Evolutionary conservation across 1,140 invertebrate genomes (phyloP).

Genomic region (Liolophura sinensis): DNA sequence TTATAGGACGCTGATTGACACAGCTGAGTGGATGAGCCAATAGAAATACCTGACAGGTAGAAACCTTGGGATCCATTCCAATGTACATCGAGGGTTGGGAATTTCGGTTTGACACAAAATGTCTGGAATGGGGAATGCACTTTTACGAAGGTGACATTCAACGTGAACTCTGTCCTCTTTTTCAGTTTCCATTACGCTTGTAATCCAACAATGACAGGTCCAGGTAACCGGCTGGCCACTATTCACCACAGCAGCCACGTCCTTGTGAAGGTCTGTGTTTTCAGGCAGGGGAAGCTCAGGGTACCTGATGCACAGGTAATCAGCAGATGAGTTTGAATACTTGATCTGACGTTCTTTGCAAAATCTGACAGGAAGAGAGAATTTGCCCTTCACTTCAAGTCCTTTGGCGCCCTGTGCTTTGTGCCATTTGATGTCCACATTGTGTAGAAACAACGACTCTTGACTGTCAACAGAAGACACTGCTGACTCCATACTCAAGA

Average conservation of each 20-base stretch:
- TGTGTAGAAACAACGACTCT: constrained; percentile 35
- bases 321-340: constrained; percentile 27
- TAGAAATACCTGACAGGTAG: constrained; percentile 32
- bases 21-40: too few species aligned
- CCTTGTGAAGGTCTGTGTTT: constrained; percentile 25
- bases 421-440: constrained; percentile 37
- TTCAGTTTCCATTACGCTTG: constrained; percentile 9
- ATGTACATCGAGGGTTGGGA: constrained; percentile 26
- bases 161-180: constrained; percentile 21
- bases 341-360: constrained; percentile 39
- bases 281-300: constrained; percentile 23
- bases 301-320: constrained; percentile 49
- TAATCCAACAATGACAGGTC: constrained; percentile 45
- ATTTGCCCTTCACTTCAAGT: constrained; percentile 17
- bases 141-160: constrained; percentile 29
- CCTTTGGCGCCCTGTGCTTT: neutral
- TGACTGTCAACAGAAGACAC: constrained; percentile 26
- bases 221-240: constrained; percentile 33
- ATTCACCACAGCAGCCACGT: constrained; percentile 24
- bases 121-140: constrained; percentile 34
- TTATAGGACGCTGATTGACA: too few species aligned
- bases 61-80: constrained; percentile 45
- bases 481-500: constrained; percentile 44
- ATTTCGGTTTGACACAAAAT: neutral
- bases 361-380: constrained; percentile 35